Conservation (phyloP, 2,113 vertebrate genomes). For the Tilapia sparmanii region DNA sequence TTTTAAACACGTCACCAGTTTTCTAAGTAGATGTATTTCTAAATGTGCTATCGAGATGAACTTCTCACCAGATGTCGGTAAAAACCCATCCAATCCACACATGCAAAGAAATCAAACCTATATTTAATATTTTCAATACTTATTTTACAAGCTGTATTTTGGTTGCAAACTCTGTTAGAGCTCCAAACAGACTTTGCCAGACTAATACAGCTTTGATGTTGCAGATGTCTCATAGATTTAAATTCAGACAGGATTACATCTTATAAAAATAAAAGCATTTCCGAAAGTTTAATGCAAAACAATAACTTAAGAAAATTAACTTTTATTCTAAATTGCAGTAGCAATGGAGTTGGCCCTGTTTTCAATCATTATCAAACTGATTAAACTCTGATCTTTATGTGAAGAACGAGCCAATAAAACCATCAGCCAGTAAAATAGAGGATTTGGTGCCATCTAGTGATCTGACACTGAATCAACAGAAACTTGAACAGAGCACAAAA, state of each 20-base stretch:
- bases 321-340: background rate
- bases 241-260: background rate
- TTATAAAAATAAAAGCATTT: background rate
- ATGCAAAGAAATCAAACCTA: background rate
- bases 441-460: constrained; percentile 45
- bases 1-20: background rate
- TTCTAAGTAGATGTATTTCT: background rate
- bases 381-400: background rate
- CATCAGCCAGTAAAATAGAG: background rate
- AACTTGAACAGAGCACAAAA: background rate
- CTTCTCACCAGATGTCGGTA: background rate
- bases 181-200: background rate
- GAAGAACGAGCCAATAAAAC: background rate
- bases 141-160: background rate
- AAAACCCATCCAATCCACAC: background rate
- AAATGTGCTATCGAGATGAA: background rate
- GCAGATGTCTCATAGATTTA: background rate
- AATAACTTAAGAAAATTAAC: background rate
- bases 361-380: background rate
- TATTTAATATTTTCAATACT: background rate
- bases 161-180: background rate
- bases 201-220: background rate
- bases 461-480: background rate
- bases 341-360: background rate
- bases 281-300: background rate